Percentiles rank a stretch among this genome's conserved stretches.
Evolutionary conservation across 2,888 invertebrate genomes (phyloP).

Genomic region (Pristionchus fissidentatus): DNA sequence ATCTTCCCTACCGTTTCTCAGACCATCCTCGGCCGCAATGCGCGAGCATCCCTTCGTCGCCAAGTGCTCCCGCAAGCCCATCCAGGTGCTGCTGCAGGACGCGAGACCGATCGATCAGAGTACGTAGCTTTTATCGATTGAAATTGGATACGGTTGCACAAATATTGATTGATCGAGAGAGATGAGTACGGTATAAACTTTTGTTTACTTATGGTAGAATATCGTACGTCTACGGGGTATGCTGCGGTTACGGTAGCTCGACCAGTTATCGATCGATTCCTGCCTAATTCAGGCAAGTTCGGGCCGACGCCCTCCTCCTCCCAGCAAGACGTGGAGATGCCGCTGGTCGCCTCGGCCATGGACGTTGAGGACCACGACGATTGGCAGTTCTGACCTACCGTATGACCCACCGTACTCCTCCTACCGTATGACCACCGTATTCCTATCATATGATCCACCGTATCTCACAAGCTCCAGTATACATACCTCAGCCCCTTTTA

Average conservation of each 20-base stretch:
- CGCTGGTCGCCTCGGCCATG: conserved; percentile 8
- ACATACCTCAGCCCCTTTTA: no score
- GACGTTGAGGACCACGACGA: conserved; percentile 6
- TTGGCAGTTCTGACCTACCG: conserved; percentile 21
- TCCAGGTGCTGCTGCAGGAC: conserved; percentile 40
- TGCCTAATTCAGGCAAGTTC: conserved; percentile 24
- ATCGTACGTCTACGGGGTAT: no score
- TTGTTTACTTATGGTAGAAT: no score
- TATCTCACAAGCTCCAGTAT: no score
- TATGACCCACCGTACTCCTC: neutral
- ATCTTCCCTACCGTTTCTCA: neutral
- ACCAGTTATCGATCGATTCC: no score
- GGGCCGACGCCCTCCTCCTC: no score
- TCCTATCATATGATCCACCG: no score
- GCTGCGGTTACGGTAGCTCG: no score
- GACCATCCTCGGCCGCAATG: neutral
- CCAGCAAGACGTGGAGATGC: conserved; percentile 4
- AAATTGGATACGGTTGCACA: neutral
- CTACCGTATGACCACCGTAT: no score
- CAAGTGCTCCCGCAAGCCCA: conserved; percentile 29
- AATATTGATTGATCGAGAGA: neutral
- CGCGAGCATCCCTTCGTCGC: conserved; percentile 33
- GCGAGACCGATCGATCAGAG: conserved; percentile 28
- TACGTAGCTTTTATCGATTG: conserved; percentile 32
- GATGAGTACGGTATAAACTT: no score